A percentile compares a stretch with the other conserved stretches of the same genome.
Conservation (phyloP, 2,888 invertebrate species). For the Perizoma affinitatum region DNA sequence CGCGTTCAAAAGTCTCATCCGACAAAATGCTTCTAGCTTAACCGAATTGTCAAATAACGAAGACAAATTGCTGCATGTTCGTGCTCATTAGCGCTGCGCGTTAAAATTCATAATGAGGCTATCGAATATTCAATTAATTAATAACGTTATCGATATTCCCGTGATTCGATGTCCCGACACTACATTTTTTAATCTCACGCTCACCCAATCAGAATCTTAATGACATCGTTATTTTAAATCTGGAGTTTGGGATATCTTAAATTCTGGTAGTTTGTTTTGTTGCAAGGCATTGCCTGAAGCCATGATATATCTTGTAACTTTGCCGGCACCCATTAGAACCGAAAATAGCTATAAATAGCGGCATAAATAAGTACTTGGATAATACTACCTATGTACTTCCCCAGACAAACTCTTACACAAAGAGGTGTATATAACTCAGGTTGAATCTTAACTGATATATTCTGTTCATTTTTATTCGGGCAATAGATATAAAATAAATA, state of each 20-base stretch:
- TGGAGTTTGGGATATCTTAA: slow-evolving; percentile 6
- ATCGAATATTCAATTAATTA: slow-evolving; percentile 76
- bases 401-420: too few species aligned
- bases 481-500: too few species aligned
- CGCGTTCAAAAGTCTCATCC: slow-evolving; percentile 20
- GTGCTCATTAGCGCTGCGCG: slow-evolving; percentile 66
- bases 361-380: too few species aligned
- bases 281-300: too few species aligned
- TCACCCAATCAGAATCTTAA: slow-evolving; percentile 34
- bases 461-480: too few species aligned
- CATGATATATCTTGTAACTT: too few species aligned
- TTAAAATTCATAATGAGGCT: slow-evolving; percentile 78
- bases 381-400: too few species aligned
- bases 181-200: slow-evolving; percentile 45
- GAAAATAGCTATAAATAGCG: too few species aligned
- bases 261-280: background rate
- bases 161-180: slow-evolving; percentile 41
- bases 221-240: slow-evolving; percentile 22
- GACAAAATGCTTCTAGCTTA: slow-evolving; percentile 30
- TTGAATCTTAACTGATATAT: too few species aligned
- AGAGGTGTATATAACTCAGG: too few species aligned
- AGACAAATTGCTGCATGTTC: slow-evolving; percentile 68
- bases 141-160: slow-evolving; percentile 62
- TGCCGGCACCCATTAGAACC: too few species aligned
- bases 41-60: slow-evolving; percentile 65